phyloP scores from a whole-genome alignment of 2,797 vertebrate genomes.

The Pangasius macronema region DNA sequence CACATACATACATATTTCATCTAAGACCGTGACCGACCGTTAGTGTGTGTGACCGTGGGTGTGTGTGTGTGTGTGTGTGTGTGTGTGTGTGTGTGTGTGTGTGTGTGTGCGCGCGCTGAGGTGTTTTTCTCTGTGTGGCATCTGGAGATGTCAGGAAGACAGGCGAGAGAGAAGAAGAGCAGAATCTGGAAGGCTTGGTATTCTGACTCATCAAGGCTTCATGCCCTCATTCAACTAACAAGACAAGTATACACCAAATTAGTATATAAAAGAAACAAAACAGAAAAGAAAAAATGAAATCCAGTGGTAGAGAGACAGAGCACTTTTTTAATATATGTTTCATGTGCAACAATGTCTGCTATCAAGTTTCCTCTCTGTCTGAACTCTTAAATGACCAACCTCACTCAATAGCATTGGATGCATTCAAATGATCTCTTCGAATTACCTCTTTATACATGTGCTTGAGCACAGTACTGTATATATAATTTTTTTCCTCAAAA shows the following conservation, averaged over 20 bases:
- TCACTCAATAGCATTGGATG: not conserved
- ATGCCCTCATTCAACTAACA: not conserved
- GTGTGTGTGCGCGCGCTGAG: not conserved
- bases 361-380: not conserved
- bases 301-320: not conserved
- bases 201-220: constrained; percentile 30
- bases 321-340: not conserved
- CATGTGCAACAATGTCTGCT: not conserved
- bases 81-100: constrained; percentile 20
- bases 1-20: constrained; percentile 37
- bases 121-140: constrained; percentile 24
- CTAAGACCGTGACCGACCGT: constrained; percentile 17
- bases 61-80: constrained; percentile 6
- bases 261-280: not conserved
- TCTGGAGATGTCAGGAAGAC: constrained; percentile 27
- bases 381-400: not conserved
- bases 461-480: too few species aligned
- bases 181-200: constrained; percentile 20
- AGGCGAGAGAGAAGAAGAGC: not conserved
- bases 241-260: constrained; percentile 3
- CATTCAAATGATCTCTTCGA: not conserved
- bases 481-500: not conserved
- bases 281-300: not conserved
- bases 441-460: not conserved
- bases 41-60: constrained; percentile 17